phyloP scores from a whole-genome alignment of 2,888 invertebrate genomes.

The Conomelus anceps region DNA sequence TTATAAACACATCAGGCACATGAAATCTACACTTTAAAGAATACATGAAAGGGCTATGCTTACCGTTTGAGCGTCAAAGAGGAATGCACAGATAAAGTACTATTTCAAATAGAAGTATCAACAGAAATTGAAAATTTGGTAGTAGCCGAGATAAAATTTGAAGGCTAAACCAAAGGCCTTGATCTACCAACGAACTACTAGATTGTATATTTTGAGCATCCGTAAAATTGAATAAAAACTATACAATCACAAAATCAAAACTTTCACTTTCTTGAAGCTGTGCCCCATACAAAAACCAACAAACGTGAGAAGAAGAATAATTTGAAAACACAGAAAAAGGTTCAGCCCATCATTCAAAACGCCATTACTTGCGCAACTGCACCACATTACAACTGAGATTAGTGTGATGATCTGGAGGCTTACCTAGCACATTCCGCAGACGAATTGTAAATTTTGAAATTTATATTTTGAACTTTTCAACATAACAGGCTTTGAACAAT shows the following conservation, averaged over 20 bases:
- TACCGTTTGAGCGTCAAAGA: background rate
- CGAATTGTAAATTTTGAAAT: constrained; percentile 18
- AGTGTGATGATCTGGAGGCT: background rate
- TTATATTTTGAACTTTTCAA: background rate
- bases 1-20: background rate
- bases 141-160: background rate
- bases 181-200: background rate
- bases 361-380: constrained; percentile 28
- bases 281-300: background rate
- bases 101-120: background rate
- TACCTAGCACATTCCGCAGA: constrained; percentile 23
- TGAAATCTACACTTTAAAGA: background rate
- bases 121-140: background rate
- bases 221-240: background rate
- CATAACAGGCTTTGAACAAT: background rate
- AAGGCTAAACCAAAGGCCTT: background rate
- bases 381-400: constrained; percentile 12
- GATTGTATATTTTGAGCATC: background rate
- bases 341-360: constrained; percentile 10
- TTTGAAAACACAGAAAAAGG: background rate
- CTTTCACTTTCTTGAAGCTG: background rate
- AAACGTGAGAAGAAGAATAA: background rate
- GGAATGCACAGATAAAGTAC: background rate
- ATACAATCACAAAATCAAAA: background rate
- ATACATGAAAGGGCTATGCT: background rate